Evolutionary conservation across 2,888 invertebrate species (phyloP).

Genomic region (Podabrus alpinus): DNA sequence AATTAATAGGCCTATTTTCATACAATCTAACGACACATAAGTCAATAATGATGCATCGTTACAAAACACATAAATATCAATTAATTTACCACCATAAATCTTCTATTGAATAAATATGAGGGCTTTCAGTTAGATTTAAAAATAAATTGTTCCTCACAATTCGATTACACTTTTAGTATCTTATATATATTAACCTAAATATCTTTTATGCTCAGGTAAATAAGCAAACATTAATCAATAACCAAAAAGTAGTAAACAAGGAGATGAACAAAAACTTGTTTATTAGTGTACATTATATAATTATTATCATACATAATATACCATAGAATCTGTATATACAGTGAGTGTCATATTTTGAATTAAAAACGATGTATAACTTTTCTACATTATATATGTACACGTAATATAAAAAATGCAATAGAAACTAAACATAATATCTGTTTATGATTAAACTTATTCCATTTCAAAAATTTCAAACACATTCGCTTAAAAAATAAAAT

Average conservation of each 20-base stretch:
- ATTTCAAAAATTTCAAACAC: too few species aligned
- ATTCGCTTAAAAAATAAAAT: too few species aligned
- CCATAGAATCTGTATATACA: neutral
- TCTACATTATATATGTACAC: too few species aligned
- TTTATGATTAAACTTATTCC: too few species aligned
- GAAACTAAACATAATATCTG: too few species aligned
- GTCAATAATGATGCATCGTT: neutral
- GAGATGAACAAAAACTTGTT: neutral
- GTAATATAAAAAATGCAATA: too few species aligned
- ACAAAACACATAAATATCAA: neutral
- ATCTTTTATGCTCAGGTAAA: neutral
- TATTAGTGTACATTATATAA: too few species aligned
- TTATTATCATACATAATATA: too few species aligned
- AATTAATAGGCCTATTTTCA: neutral
- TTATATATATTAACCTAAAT: neutral
- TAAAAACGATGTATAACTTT: too few species aligned
- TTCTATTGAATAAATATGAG: neutral
- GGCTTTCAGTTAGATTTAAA: neutral
- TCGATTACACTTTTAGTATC: neutral
- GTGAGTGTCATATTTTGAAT: too few species aligned
- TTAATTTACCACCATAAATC: neutral
- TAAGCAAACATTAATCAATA: neutral
- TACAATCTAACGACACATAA: neutral
- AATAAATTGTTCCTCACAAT: neutral
- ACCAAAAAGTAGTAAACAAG: neutral